These are phyloP conservation scores for Zaprionus africanus DNA, from an alignment of 1,140 invertebrate species.

Conservation along the genomic window DNA sequence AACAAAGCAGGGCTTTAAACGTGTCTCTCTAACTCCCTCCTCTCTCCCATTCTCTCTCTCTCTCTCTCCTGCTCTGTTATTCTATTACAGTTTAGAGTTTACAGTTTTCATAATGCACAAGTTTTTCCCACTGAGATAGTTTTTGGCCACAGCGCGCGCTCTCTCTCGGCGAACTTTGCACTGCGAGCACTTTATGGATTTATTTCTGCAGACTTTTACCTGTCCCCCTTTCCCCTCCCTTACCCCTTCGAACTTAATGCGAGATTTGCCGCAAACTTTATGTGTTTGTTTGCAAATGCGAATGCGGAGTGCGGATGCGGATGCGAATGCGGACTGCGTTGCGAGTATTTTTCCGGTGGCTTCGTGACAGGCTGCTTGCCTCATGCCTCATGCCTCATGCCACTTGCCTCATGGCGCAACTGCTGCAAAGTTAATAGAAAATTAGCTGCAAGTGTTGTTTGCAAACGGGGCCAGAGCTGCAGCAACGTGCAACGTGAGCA, in stretches of 20 bases:
- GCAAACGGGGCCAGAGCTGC: background rate
- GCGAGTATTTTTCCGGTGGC: slow-evolving; percentile 40
- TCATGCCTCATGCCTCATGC: background rate
- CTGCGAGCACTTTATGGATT: slow-evolving; percentile 8
- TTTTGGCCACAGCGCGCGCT: background rate
- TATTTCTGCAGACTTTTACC: slow-evolving; percentile 8
- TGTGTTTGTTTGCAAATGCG: slow-evolving; percentile 39
- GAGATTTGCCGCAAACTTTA: slow-evolving; percentile 36
- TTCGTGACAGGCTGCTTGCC: slow-evolving; percentile 50
- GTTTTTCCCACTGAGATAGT: background rate
- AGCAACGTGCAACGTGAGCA: background rate
- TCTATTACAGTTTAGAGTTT: slow-evolving; percentile 4
- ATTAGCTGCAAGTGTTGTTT: slow-evolving; percentile 58
- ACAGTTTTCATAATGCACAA: slow-evolving; percentile 7
- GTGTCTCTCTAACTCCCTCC: background rate
- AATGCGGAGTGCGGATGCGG: slow-evolving; percentile 25
- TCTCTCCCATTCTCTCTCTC: background rate
- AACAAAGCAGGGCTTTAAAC: background rate
- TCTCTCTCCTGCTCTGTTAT: background rate
- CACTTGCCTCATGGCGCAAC: slow-evolving; percentile 24
- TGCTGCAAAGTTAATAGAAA: slow-evolving; percentile 50
- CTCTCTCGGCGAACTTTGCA: background rate
- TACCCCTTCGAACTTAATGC: slow-evolving; percentile 30
- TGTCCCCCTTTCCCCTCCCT: background rate
- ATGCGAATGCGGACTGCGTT: slow-evolving; percentile 21